A percentile compares a stretch with the other conserved stretches of the same genome.
Conservation (phyloP, 1,140 invertebrate species). For the Atta colombica region DNA sequence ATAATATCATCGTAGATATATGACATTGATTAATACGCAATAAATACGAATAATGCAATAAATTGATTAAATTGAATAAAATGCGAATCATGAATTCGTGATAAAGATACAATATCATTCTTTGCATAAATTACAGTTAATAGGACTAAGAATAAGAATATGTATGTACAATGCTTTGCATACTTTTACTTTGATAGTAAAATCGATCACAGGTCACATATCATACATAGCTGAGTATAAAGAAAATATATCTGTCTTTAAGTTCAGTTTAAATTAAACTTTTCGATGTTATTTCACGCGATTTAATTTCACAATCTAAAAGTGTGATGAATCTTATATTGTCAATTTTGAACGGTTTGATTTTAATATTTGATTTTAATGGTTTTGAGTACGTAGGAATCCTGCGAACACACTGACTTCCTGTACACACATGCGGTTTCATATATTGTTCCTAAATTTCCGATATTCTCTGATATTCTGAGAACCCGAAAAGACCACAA, state of each 20-base stretch:
- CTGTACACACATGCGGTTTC: not conserved
- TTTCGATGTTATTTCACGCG: not conserved
- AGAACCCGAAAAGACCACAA: constrained; percentile 30
- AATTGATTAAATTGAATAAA: constrained; percentile 12
- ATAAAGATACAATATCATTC: not conserved
- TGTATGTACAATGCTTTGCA: not conserved
- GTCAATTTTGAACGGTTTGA: not conserved
- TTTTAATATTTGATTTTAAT: not conserved
- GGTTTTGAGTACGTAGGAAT: not conserved
- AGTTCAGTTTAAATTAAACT: not conserved
- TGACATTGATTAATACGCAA: not conserved
- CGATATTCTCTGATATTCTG: constrained; percentile 31
- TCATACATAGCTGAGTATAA: not conserved
- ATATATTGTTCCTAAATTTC: constrained; percentile 1
- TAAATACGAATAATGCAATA: not conserved
- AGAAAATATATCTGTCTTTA: not conserved
- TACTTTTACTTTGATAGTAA: not conserved
- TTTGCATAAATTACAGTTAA: not conserved
- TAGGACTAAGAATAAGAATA: not conserved
- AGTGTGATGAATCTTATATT: not conserved
- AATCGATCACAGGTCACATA: not conserved
- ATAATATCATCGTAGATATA: not conserved
- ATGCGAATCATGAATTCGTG: not conserved
- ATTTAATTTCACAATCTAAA: not conserved
- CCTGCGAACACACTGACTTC: constrained; percentile 1